Percentiles rank a stretch among this genome's conserved stretches.
Evolutionary conservation across 1,140 invertebrate genomes (phyloP).

Genomic region (Eufriesea mexicana): DNA sequence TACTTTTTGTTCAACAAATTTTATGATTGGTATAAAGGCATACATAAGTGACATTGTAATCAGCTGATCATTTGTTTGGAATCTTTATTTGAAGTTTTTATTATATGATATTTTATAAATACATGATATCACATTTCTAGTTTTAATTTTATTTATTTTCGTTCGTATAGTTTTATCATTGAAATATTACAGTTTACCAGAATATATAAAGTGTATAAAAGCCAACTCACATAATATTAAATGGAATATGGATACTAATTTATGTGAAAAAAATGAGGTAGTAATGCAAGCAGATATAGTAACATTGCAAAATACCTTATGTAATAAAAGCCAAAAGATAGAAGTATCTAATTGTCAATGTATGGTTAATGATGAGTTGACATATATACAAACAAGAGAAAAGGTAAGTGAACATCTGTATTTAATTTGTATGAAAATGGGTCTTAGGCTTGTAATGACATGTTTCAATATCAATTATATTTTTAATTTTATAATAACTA

Average conservation of each 20-base stretch:
- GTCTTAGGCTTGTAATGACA: background rate
- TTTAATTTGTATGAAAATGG: background rate
- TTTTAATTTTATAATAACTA: background rate
- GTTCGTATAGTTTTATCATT: conserved; percentile 18
- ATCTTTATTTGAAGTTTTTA: background rate
- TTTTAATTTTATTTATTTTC: conserved; percentile 7
- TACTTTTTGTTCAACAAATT: background rate
- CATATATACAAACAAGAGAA: conserved; percentile 15
- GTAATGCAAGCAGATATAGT: background rate
- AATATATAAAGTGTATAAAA: conserved; percentile 33
- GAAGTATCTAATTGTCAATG: conserved; percentile 33
- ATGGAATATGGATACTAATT: conserved; percentile 44
- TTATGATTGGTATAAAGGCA: background rate
- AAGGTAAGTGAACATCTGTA: conserved; percentile 25
- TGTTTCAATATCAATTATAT: background rate
- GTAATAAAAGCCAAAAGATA: conserved; percentile 26
- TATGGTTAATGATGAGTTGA: conserved; percentile 32
- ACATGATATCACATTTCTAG: background rate
- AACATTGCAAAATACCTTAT: background rate
- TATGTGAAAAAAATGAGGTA: conserved; percentile 23
- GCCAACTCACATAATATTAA: conserved; percentile 11
- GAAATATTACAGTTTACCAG: conserved; percentile 36
- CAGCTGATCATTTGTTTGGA: conserved; percentile 42
- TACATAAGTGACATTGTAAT: conserved; percentile 8
- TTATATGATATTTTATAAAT: background rate